These are phyloP conservation scores for Trichosurus vulpecula DNA, from an alignment of 2,797 vertebrate species.

Conservation along the genomic window DNA sequence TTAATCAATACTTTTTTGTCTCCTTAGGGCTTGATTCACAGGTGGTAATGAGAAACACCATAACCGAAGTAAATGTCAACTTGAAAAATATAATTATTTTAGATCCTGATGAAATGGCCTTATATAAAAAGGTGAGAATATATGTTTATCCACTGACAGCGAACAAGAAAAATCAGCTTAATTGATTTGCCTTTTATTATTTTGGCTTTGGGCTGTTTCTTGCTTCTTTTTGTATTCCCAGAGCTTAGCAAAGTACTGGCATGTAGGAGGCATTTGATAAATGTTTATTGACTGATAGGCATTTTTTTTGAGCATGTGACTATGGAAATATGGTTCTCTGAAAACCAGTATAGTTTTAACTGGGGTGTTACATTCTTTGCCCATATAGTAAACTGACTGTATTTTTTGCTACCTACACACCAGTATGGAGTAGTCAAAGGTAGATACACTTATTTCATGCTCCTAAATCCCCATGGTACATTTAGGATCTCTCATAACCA, in stretches of 20 bases:
- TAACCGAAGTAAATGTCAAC: slow-evolving; percentile 92
- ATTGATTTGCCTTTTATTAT: background rate
- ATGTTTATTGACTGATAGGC: background rate
- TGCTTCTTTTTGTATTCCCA: background rate
- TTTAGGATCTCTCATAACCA: background rate
- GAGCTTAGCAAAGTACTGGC: background rate
- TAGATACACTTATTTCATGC: background rate
- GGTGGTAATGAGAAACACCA: slow-evolving; percentile 91
- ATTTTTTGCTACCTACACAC: background rate
- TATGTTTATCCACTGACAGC: slow-evolving; percentile 41
- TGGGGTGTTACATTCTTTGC: background rate
- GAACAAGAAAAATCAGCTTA: slow-evolving; percentile 14
- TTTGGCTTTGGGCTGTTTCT: background rate
- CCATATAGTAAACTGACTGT: background rate
- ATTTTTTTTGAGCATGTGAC: background rate
- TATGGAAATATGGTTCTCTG: background rate
- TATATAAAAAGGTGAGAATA: slow-evolving; percentile 93
- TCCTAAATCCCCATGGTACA: background rate
- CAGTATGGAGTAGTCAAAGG: background rate
- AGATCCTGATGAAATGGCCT: slow-evolving; percentile 91
- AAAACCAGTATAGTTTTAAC: background rate
- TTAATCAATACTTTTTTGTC: slow-evolving; percentile 62
- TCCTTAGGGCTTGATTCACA: slow-evolving; percentile 91
- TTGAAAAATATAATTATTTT: slow-evolving; percentile 95
- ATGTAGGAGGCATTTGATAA: background rate